Conservation (phyloP, 2,888 invertebrate genomes). For the Meganola albula region DNA sequence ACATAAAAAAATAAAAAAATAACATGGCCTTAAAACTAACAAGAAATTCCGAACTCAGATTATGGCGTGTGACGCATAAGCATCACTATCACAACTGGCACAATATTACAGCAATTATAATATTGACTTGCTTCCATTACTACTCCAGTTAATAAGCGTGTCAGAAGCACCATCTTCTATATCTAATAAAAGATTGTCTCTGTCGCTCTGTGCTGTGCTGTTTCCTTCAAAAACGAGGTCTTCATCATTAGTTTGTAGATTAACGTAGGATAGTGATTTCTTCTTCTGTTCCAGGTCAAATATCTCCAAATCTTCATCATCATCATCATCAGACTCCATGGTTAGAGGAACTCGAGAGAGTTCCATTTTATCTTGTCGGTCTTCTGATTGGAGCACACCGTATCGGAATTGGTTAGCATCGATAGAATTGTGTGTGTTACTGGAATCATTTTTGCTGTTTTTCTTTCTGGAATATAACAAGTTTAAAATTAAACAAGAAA, state of each 20-base stretch:
- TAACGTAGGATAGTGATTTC: conserved; percentile 65
- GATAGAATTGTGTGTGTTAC: conserved; percentile 44
- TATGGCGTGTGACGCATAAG: conserved; percentile 24
- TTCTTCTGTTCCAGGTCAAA: conserved; percentile 69
- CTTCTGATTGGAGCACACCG: conserved; percentile 68
- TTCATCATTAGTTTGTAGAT: conserved; percentile 59
- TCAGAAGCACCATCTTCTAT: conserved; percentile 61
- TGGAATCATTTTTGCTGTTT: conserved; percentile 47
- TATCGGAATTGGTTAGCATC: conserved; percentile 71
- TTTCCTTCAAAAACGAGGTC: conserved; percentile 50
- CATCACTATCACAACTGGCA: conserved; percentile 14
- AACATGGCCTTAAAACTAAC: not conserved
- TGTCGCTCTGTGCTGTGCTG: conserved; percentile 36
- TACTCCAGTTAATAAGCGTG: conserved; percentile 63
- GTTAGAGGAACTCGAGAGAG: conserved; percentile 64
- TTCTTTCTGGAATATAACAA: conserved; percentile 49
- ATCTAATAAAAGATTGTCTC: conserved; percentile 59
- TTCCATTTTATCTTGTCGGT: conserved; percentile 62
- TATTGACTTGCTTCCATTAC: conserved; percentile 58
- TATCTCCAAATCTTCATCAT: conserved; percentile 71
- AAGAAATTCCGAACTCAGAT: conserved; percentile 10
- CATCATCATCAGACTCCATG: conserved; percentile 71
- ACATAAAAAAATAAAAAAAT: too few relatives aligned
- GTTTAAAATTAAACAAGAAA: too few relatives aligned
- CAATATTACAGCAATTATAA: conserved; percentile 42